Conservation (phyloP, 2,797 vertebrate species). For the Phataginus tricuspis region DNA sequence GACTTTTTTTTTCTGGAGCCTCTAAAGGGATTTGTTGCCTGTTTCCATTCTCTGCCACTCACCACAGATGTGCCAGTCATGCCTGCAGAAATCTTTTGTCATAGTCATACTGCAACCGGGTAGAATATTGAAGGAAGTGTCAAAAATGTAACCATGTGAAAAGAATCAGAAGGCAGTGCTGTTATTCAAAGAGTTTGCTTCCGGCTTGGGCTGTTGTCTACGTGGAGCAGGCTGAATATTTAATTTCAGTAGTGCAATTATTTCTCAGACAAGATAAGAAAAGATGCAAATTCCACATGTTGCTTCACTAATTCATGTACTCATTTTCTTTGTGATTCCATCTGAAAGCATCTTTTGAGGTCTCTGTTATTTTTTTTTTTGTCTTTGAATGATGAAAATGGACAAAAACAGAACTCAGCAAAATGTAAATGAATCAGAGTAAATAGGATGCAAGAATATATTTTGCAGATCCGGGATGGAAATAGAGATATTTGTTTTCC, state of each 20-base stretch:
- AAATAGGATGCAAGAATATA: conserved; percentile 68
- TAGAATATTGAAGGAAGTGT: conserved; percentile 65
- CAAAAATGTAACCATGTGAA: conserved; percentile 49
- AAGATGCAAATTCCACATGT: conserved; percentile 44
- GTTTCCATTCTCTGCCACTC: conserved; percentile 45
- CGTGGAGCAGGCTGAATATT: background rate
- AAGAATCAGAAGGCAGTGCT: conserved; percentile 48
- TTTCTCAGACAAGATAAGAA: conserved; percentile 65
- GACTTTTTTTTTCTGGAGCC: conserved; percentile 19
- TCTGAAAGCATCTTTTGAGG: conserved; percentile 76
- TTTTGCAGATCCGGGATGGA: conserved; percentile 58
- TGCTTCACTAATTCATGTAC: conserved; percentile 67
- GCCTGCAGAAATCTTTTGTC: conserved; percentile 64
- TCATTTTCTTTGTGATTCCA: conserved; percentile 69
- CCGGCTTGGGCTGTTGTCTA: conserved; percentile 27
- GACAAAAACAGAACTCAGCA: conserved; percentile 80
- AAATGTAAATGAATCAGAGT: conserved; percentile 79
- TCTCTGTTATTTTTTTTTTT: conserved; percentile 68
- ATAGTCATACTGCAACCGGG: conserved; percentile 19
- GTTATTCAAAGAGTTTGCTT: conserved; percentile 56
- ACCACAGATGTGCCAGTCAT: conserved; percentile 51
- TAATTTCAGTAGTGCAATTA: conserved; percentile 72
- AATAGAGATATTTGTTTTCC: conserved; percentile 65
- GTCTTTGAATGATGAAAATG: conserved; percentile 76
- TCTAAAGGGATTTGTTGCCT: background rate